Percentiles rank a stretch among this genome's conserved stretches.
phyloP scores from a whole-genome alignment of 1,140 invertebrate species.

The Polypedilum vanderplanki region DNA sequence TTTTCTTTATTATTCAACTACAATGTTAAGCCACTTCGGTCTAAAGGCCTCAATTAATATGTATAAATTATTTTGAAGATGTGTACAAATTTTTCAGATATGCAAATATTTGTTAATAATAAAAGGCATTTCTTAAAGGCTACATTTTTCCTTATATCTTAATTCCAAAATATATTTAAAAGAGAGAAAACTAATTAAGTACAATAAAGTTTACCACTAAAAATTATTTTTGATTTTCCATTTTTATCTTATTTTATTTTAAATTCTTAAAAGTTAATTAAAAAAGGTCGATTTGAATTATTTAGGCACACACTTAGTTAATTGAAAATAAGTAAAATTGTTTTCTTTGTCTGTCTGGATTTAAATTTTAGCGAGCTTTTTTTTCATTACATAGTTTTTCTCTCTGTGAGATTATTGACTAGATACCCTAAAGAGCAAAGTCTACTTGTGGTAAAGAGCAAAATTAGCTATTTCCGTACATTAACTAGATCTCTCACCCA shows the following conservation, averaged over 20 bases:
- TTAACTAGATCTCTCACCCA: too few relatives aligned
- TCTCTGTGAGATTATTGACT: conserved; percentile 17
- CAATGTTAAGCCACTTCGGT: conserved; percentile 24
- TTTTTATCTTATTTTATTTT: conserved; percentile 3
- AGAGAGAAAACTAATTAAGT: too few relatives aligned
- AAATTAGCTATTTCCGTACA: too few relatives aligned
- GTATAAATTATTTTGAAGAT: background rate
- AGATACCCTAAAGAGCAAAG: background rate
- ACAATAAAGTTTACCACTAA: too few relatives aligned
- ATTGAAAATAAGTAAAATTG: too few relatives aligned
- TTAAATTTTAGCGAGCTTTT: background rate
- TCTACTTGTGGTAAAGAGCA: too few relatives aligned
- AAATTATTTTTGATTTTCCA: background rate
- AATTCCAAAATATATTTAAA: too few relatives aligned
- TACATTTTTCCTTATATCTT: background rate
- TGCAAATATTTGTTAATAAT: background rate
- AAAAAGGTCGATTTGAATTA: background rate
- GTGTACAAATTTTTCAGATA: too few relatives aligned
- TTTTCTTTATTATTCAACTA: background rate
- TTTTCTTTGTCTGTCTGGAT: background rate
- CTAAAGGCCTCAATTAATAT: background rate
- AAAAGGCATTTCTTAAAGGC: conserved; percentile 12
- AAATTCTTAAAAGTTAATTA: background rate
- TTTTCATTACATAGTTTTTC: background rate
- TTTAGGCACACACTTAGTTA: background rate